These are phyloP conservation scores for Hippocampus kuda DNA, from an alignment of 2,797 vertebrate species.

Conservation along the genomic window DNA sequence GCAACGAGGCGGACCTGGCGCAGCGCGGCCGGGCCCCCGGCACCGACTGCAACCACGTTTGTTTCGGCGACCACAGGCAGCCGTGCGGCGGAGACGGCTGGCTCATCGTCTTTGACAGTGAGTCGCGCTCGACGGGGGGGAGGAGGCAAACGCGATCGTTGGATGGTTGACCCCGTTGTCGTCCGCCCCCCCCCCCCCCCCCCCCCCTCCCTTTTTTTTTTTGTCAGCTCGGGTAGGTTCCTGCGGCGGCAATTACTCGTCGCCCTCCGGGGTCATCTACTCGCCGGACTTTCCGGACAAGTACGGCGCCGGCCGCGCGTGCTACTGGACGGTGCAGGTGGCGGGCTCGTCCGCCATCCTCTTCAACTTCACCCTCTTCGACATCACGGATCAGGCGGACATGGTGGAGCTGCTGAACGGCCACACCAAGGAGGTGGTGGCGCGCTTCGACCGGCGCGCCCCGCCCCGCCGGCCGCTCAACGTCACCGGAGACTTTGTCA, in stretches of 20 bases:
- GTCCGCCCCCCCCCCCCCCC: no score
- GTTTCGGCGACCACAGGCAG: constrained; percentile 95
- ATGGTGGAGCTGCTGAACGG: constrained; percentile 94
- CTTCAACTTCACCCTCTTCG: constrained; percentile 90
- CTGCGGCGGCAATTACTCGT: constrained; percentile 88
- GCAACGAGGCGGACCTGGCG: constrained; percentile 83
- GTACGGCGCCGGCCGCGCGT: constrained; percentile 78
- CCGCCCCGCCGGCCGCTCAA: constrained; percentile 75
- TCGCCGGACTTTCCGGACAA: constrained; percentile 92
- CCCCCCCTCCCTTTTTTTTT: no score
- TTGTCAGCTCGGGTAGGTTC: constrained; percentile 79
- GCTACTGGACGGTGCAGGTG: constrained; percentile 94
- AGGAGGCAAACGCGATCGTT: no score
- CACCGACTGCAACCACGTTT: constrained; percentile 92
- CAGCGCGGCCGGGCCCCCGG: constrained; percentile 78
- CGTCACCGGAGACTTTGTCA: constrained; percentile 82
- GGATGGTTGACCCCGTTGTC: no score
- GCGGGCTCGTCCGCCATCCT: constrained; percentile 76
- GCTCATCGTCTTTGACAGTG: constrained; percentile 93
- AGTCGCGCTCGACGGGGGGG: constrained; percentile 48
- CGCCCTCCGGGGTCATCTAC: constrained; percentile 81
- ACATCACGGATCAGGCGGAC: constrained; percentile 87
- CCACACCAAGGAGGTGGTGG: constrained; percentile 79
- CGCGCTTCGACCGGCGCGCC: constrained; percentile 80
- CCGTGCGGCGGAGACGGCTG: constrained; percentile 92